Conservation (phyloP, 2,888 invertebrate genomes). For the Molanna angustata region DNA sequence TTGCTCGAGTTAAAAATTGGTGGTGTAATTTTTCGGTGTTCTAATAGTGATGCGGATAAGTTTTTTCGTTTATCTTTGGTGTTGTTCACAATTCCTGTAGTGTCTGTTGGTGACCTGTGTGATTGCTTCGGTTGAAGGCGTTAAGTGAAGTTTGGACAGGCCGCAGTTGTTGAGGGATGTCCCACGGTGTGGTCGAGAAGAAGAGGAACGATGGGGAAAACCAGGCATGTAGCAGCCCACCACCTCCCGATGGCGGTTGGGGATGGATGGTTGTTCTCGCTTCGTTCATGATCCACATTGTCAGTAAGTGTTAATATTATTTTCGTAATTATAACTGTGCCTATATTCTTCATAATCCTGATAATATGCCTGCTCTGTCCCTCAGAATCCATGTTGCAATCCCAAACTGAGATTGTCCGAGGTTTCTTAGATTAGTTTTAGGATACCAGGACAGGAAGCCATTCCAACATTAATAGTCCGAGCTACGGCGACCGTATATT, state of each 20-base stretch:
- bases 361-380: no score
- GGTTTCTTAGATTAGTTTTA: no score
- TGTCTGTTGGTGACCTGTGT: background rate
- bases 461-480: no score
- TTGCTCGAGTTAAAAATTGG: no score
- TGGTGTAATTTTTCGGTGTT: no score
- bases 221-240: slow-evolving; percentile 43
- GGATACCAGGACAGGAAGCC: no score
- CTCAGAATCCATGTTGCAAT: no score
- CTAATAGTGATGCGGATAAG: no score
- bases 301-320: slow-evolving; percentile 66
- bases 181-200: slow-evolving; percentile 45
- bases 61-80: background rate
- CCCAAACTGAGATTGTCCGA: no score
- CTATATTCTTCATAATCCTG: no score
- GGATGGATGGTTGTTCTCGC: slow-evolving; percentile 91
- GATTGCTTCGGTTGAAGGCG: background rate
- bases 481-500: no score
- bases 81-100: background rate
- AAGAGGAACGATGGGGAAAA: slow-evolving; percentile 42
- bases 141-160: background rate
- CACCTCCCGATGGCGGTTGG: slow-evolving; percentile 87
- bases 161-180: slow-evolving; percentile 39
- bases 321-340: background rate
- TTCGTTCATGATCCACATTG: slow-evolving; percentile 91